These are phyloP conservation scores for Quadroppia sp. DNA, from an alignment of 2,888 invertebrate genomes.

Conservation along the genomic window DNA sequence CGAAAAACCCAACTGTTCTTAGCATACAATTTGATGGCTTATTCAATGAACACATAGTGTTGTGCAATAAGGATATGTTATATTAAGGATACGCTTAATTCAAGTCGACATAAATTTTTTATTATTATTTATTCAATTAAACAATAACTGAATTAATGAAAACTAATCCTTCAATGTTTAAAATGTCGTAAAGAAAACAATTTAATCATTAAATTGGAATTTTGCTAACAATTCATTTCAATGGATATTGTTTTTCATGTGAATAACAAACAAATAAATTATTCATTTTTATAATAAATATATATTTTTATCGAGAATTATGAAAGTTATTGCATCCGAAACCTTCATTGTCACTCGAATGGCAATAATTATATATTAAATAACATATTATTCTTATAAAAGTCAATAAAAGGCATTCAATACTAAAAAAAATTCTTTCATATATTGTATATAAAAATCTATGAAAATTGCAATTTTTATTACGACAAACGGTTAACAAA, in stretches of 20 bases:
- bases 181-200: background rate
- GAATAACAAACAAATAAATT: slow-evolving; percentile 9
- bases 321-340: background rate
- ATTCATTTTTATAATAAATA: background rate
- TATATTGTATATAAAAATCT: too few species aligned
- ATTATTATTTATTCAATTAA: slow-evolving; percentile 2
- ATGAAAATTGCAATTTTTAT: too few species aligned
- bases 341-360: background rate
- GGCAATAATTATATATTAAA: slow-evolving; percentile 15
- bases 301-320: background rate
- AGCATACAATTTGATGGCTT: background rate
- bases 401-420: too few species aligned
- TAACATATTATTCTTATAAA: too few species aligned
- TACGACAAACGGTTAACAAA: too few species aligned
- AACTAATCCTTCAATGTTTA: slow-evolving; percentile 4
- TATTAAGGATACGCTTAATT: background rate
- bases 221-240: background rate
- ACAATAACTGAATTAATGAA: background rate
- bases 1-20: background rate
- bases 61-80: background rate
- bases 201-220: background rate
- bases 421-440: too few species aligned
- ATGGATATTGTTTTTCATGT: background rate
- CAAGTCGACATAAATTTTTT: background rate
- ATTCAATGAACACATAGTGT: background rate